These are phyloP conservation scores for Prosapia bicincta DNA, from an alignment of 2,888 invertebrate genomes.

Conservation along the genomic window DNA sequence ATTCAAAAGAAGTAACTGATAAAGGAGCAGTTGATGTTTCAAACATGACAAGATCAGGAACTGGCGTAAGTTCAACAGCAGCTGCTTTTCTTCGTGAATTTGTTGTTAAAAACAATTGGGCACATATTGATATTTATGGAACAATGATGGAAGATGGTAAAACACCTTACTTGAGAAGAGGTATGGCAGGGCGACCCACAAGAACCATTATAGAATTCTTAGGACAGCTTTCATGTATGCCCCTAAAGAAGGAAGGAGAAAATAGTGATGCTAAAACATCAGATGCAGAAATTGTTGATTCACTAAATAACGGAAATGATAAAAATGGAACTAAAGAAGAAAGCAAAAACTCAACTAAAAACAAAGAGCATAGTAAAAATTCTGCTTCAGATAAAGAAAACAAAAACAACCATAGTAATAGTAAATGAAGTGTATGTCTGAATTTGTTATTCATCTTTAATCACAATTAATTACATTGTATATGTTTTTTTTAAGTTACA, in stretches of 20 bases:
- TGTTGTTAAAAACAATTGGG: slow-evolving; percentile 70
- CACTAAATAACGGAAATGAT: not conserved
- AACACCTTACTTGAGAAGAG: slow-evolving; percentile 55
- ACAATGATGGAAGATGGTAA: slow-evolving; percentile 64
- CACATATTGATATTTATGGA: slow-evolving; percentile 78
- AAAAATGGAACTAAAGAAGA: not conserved
- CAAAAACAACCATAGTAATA: no score
- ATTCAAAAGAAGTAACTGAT: slow-evolving; percentile 18
- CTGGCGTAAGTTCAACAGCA: not conserved
- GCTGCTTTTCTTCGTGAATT: slow-evolving; percentile 62
- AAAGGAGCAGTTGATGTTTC: slow-evolving; percentile 3
- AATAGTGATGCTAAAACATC: no score
- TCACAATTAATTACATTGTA: no score
- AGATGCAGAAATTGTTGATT: no score
- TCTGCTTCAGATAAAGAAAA: not conserved
- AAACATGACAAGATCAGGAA: slow-evolving; percentile 1
- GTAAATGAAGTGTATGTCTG: no score
- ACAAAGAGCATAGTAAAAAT: not conserved
- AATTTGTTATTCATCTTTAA: no score
- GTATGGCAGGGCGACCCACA: slow-evolving; percentile 76
- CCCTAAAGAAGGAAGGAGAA: not conserved
- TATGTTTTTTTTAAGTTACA: no score
- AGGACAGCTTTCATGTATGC: slow-evolving; percentile 48
- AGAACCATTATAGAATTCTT: slow-evolving; percentile 68
- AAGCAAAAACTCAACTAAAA: not conserved